Evolutionary conservation across 1,140 invertebrate species (phyloP), one percentile per base, ranked within the genome.

Genomic region (Drosophila ironensis): DNA sequence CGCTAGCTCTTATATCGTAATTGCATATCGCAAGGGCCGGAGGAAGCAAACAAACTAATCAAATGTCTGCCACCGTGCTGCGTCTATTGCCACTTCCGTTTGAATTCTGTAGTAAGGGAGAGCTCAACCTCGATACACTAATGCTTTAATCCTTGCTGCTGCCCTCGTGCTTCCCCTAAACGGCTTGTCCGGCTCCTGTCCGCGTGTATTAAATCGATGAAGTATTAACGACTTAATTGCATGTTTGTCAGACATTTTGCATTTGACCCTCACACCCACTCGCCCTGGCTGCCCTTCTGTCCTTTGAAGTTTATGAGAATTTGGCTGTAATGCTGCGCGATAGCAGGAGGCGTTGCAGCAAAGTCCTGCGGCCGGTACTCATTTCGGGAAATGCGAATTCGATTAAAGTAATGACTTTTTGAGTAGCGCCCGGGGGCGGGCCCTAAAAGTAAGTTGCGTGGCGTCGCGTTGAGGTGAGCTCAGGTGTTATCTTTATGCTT

Each of bases 181-280:
- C 33, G 6, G 38, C 9, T 24, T 27, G 17, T 57, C 51, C 63
- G 38, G 57, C 59, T 54, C 41, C 70, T 76, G 48, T 70, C 78
- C 59, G 56, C 71, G 67, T 67, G 81, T 75, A 72, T 87, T 75
- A 72, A 72, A 86, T 86, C 80, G 81, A 86, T 86, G 80, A 86
- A 86, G 80, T 86, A 86, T 86, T 86, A 86, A 86, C 80, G 80
- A 86, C 80, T 86, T 86, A 86, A 86, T 86, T 86, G 80, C 80
- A 86, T 86, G 80, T 86, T 86, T 86, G 81, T 80, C 67, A 67
- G 67, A 86, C 80, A 86, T 86, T 86, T 80, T 68, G 72, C 28
- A 30, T 20, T n/a, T 52, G 20, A 35, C 45, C 27, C 47, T 11
- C 57, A 6, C 48, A 12, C 22, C 14, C 12, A 30, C 6, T 7